phyloP scores from a whole-genome alignment of 2,113 vertebrate species.

The Jaculus jaculus region DNA sequence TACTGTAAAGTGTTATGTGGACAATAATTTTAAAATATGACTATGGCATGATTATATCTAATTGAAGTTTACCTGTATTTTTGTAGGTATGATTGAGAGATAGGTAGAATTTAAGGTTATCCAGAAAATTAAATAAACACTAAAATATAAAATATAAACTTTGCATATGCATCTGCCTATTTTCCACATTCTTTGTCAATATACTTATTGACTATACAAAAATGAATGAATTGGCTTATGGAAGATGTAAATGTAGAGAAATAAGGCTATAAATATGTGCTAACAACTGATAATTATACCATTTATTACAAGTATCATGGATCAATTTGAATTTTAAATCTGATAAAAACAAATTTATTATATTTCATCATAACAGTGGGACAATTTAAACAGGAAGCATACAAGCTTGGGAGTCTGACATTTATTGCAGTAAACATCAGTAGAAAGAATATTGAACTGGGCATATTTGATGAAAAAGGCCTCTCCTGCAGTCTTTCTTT shows the following conservation, averaged over 20 bases:
- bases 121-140: background rate
- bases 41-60: background rate
- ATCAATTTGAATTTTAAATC: conserved; percentile 25
- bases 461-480: background rate
- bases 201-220: background rate
- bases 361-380: background rate
- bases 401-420: background rate
- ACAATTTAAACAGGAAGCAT: background rate
- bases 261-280: background rate
- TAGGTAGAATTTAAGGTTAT: background rate
- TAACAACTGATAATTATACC: background rate
- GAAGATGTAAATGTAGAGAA: background rate
- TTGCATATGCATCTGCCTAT: background rate
- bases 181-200: background rate
- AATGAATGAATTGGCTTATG: conserved; percentile 1
- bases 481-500: background rate
- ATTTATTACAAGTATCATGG: background rate
- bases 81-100: background rate
- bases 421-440: background rate
- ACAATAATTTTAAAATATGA: background rate
- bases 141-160: background rate
- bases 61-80: background rate
- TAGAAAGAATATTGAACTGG: background rate
- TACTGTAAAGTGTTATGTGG: background rate
- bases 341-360: conserved; percentile 23